Base-by-base conservation (phyloP, 2,888 invertebrate species). In the Drosophila siamana region DNA sequence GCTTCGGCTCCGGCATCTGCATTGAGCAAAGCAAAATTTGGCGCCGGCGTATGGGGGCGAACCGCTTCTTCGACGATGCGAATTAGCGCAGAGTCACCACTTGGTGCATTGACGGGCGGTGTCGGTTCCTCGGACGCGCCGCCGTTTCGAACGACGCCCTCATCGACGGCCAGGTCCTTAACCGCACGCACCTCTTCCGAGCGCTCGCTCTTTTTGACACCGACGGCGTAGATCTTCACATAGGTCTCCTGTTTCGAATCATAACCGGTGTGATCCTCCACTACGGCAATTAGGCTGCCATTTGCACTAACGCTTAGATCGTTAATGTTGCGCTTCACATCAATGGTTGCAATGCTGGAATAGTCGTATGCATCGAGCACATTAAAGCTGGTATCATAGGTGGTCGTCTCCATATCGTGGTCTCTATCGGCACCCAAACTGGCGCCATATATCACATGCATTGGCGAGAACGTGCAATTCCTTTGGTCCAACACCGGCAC, bases 301-400 rank as follows among this genome's bases (percentile, higher is more conserved):
- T 94, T 95, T 46, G 95, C 94, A 82, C 97, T 97, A 64, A 97
- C 95, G 62, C 96, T 95, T 73, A 99, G 92, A 88, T 97, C 96
- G 91, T 96, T 96, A 59, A 99, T 97, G 84, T 96, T 96, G 71
- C 96, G 95, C 90, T 98, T 98, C 15, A 98, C 97, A 93, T 99
- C 98, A 74, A 97, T 95, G 0, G 98, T 99, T 0, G 98, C 98
- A 92, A 99, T 98, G 88, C 96, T 97, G 22, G 96, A 96, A 92
- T 99, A 99, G 92, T 99, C 98, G 81, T 95, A 95, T 0, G 98
- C 96, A 92, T 99, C 99, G 40, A 99, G 94, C 0, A 98, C 98
- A 91, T 98, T 97, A 92, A 99, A 98, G 78, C 98, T 98, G 33
- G 98, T 97, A 83, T 98, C 97, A 90, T 95, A 97, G 72, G 95